Base-by-base conservation (phyloP, 2,797 vertebrate species). In the Ciconia nigra region DNA sequence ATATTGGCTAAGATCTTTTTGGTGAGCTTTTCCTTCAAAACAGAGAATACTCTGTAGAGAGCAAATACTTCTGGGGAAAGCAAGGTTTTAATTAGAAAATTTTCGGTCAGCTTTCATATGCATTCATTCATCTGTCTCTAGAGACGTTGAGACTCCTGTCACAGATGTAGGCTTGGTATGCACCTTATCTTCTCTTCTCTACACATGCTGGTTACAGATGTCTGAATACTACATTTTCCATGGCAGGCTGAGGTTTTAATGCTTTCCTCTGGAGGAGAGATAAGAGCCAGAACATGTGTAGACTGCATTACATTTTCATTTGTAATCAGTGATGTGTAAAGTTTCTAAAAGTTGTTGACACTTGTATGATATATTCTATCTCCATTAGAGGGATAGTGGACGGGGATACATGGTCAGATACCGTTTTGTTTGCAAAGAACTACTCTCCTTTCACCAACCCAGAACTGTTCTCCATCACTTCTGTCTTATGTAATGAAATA, bases 311-410 rank as follows among this genome's bases (percentile, higher is more conserved):
- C 42, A 55, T 78, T 93, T 93, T 94, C 89, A 91, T 95, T 93
- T 91, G 89, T 67, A 93, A 83, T 86, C 91, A 95, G 71, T 2
- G 4, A 88, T 85, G 85, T 88, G 69, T 93, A 81, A 93, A 94
- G 85, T 95, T 95, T 69, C 69, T 62, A 47, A 74, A 96, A 95
- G 89, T 91, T 95, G 79, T 91, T 93, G 76, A 83, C 70, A 82
- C 37, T 47, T 0, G 0, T 55, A 21, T 55, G 79, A 88, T 88
- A 57, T 59, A 62, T 81, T 81, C 72, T 65, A 0, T 90, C 88
- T 96, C 83, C 33, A 57, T 92, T 87, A 73, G 55, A 67, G 15
- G 18, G 9, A 5, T 28, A 62, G 76, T 35, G 39, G 55, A 63
- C 19, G 20, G 46, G 79, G 44, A 71, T 80, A 67, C 18, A 11